Evolutionary conservation across 53 echinoderm and acorn worm genomes (phyloP).

Genomic region (Apostichopus leukothele): DNA sequence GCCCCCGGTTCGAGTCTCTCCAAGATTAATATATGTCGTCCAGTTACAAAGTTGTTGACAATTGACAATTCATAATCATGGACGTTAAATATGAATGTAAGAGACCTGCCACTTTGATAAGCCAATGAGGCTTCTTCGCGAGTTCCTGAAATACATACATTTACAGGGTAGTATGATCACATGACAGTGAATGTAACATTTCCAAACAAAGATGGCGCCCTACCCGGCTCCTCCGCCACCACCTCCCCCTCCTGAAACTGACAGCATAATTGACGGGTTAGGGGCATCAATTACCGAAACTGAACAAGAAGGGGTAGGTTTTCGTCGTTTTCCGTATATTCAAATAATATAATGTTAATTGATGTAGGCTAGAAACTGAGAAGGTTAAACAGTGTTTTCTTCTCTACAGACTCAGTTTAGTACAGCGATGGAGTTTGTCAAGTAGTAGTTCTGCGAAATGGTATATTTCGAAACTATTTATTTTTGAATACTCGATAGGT

Average conservation of each 20-base stretch:
- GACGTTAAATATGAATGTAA: too few species aligned
- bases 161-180: background rate
- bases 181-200: background rate
- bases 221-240: constrained; percentile 25
- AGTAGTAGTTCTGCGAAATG: constrained; percentile 2
- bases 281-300: constrained; percentile 5
- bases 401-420: background rate
- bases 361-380: background rate
- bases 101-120: too few species aligned
- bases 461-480: too few species aligned
- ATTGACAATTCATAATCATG: too few species aligned
- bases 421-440: background rate
- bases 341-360: too few species aligned
- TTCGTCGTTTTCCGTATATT: background rate
- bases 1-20: too few species aligned
- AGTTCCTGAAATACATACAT: too few species aligned
- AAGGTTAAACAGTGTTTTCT: background rate
- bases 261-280: constrained; percentile 38
- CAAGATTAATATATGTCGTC: too few species aligned
- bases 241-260: constrained; percentile 42
- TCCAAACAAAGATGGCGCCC: constrained; percentile 27
- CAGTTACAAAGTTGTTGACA: too few species aligned
- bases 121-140: too few species aligned
- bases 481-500: too few species aligned
- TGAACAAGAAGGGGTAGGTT: constrained; percentile 32